phyloP scores from a whole-genome alignment of 2,113 vertebrate species.

The Prinia subflava region DNA sequence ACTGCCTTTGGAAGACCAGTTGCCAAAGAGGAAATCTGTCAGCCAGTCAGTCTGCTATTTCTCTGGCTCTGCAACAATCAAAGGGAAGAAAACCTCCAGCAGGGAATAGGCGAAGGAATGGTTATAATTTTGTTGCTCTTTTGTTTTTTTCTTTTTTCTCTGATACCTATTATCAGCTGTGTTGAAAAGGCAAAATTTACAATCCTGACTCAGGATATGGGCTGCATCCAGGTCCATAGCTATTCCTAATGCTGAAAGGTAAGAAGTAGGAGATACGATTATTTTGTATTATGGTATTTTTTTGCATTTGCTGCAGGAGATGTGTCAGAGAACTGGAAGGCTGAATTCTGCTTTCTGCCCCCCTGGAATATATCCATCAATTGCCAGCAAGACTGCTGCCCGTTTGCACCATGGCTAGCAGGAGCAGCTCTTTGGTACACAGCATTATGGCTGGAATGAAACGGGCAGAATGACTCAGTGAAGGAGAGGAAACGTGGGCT shows the following conservation, averaged over 20 bases:
- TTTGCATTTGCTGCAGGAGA: not conserved
- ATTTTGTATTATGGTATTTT: not conserved
- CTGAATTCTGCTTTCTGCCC: not conserved
- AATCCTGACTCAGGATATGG: not conserved
- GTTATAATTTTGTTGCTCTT: not conserved
- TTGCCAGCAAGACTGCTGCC: not conserved
- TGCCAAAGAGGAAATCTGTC: not conserved
- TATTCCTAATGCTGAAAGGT: not conserved
- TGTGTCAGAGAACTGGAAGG: not conserved
- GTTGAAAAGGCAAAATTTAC: not conserved
- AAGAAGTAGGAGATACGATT: not conserved
- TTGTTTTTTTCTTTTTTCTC: not conserved
- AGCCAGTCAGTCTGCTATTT: not conserved
- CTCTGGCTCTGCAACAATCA: not conserved
- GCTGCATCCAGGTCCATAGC: not conserved
- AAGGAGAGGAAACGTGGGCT: not conserved
- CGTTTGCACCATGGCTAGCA: not conserved
- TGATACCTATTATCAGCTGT: not conserved
- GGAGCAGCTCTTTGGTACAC: not conserved
- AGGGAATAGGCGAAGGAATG: not conserved
- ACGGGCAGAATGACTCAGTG: too few relatives aligned
- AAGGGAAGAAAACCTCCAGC: not conserved
- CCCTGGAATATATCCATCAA: not conserved
- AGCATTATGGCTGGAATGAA: accelerated
- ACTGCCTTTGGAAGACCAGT: not conserved